Evolutionary conservation across 1,140 invertebrate species (phyloP).

Genomic region (Cydia pomonella): DNA sequence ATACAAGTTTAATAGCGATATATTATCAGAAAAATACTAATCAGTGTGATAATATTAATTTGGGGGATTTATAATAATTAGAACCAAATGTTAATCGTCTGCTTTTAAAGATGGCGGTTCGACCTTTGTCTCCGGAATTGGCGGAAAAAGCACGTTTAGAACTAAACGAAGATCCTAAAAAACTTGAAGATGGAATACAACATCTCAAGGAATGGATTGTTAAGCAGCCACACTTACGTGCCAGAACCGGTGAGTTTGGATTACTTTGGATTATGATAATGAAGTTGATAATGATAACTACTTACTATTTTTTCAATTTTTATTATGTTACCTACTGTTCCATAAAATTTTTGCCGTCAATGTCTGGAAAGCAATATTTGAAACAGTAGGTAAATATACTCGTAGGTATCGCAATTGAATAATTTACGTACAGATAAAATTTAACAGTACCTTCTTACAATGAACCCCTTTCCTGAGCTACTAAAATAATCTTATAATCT

Average conservation of each 20-base stretch:
- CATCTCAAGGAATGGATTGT: slow-evolving; percentile 82
- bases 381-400: too few species aligned
- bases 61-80: not conserved
- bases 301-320: too few species aligned
- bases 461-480: too few species aligned
- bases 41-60: not conserved
- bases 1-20: not conserved
- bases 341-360: too few species aligned
- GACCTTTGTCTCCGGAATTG: slow-evolving; percentile 65
- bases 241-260: slow-evolving; percentile 54
- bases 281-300: too few species aligned
- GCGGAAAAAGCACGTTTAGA: slow-evolving; percentile 77
- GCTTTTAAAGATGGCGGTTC: slow-evolving; percentile 53
- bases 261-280: not conserved
- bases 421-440: too few species aligned
- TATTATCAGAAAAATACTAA: not conserved
- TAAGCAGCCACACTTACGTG: slow-evolving; percentile 82
- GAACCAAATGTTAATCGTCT: not conserved
- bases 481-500: too few species aligned
- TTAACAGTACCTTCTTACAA: too few species aligned
- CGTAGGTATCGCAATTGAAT: too few species aligned
- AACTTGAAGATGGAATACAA: slow-evolving; percentile 78
- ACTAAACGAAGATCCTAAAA: slow-evolving; percentile 81
- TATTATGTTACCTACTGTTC: too few species aligned
- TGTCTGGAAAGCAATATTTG: too few species aligned